A percentile compares a stretch with the other conserved stretches of the same genome.
Conservation (phyloP, 2,888 invertebrate genomes). For the Caradrina kadenii region DNA sequence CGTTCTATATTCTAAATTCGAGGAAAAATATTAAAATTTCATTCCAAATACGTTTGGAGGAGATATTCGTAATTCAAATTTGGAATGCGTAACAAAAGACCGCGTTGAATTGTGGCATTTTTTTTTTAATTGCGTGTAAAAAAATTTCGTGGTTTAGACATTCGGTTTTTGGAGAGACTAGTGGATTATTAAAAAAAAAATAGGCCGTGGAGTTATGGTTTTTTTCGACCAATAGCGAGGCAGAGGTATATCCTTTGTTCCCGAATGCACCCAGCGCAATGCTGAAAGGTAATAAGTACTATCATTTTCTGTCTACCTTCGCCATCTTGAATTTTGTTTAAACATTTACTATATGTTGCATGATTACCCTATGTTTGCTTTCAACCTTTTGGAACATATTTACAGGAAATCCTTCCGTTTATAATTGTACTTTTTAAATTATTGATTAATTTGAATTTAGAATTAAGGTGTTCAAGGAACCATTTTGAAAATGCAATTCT, state of each 20-base stretch:
- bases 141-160: conserved; percentile 31
- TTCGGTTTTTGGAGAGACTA: conserved; percentile 25
- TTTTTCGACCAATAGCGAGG: conserved; percentile 18
- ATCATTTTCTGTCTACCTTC: conserved; percentile 46
- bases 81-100: conserved; percentile 62
- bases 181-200: conserved; percentile 40
- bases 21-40: conserved; percentile 49
- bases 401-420: neutral
- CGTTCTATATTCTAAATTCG: conserved; percentile 11
- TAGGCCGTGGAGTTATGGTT: conserved; percentile 27
- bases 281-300: conserved; percentile 62
- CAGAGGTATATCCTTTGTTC: conserved; percentile 62
- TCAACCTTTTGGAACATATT: conserved; percentile 1
- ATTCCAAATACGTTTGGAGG: conserved; percentile 5
- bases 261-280: conserved; percentile 56
- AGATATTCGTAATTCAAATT: conserved; percentile 34
- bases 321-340: conserved; percentile 59
- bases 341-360: conserved; percentile 26
- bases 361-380: neutral
- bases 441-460: neutral
- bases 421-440: neutral
- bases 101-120: conserved; percentile 65
- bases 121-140: conserved; percentile 55
- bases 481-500: neutral
- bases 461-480: neutral